These are phyloP conservation scores for Rhynchotus rufescens DNA, from an alignment of 2,797 vertebrate genomes.

Conservation along the genomic window DNA sequence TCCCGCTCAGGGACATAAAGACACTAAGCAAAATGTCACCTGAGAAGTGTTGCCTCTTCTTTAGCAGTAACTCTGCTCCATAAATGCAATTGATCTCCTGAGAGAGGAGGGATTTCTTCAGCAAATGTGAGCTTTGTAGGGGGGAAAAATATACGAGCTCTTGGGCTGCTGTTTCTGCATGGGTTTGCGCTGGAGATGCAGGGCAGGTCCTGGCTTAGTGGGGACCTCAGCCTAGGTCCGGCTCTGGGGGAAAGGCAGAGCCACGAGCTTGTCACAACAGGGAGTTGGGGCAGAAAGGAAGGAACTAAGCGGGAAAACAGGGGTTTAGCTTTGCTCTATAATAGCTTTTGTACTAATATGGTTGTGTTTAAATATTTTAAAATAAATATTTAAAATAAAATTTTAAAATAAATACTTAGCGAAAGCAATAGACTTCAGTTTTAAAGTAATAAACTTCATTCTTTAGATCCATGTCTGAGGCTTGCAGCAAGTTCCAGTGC, in stretches of 20 bases:
- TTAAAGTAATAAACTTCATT: too few species aligned
- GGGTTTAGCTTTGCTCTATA: background rate
- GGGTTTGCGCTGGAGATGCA: background rate
- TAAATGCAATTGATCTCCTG: slow-evolving; percentile 69
- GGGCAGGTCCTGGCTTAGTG: background rate
- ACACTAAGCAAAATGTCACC: slow-evolving; percentile 44
- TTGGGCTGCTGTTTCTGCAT: background rate
- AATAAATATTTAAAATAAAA: background rate
- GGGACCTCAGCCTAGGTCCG: too few species aligned
- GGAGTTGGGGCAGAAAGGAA: background rate
- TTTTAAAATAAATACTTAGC: background rate
- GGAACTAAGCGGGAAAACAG: too few species aligned
- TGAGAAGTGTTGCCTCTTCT: slow-evolving; percentile 51
- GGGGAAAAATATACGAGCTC: slow-evolving; percentile 1
- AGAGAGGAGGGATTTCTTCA: slow-evolving; percentile 64
- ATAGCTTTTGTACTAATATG: background rate
- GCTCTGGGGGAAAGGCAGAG: too few species aligned
- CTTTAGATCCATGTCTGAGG: background rate
- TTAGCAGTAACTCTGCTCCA: slow-evolving; percentile 62
- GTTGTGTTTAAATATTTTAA: background rate
- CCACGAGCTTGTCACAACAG: too few species aligned
- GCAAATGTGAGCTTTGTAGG: slow-evolving; percentile 31
- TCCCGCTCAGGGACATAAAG: slow-evolving; percentile 58
- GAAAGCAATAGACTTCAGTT: background rate
- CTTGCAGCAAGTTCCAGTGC: background rate